Conservation (phyloP, 2,797 vertebrate genomes). For the Aldrovandia affinis region DNA sequence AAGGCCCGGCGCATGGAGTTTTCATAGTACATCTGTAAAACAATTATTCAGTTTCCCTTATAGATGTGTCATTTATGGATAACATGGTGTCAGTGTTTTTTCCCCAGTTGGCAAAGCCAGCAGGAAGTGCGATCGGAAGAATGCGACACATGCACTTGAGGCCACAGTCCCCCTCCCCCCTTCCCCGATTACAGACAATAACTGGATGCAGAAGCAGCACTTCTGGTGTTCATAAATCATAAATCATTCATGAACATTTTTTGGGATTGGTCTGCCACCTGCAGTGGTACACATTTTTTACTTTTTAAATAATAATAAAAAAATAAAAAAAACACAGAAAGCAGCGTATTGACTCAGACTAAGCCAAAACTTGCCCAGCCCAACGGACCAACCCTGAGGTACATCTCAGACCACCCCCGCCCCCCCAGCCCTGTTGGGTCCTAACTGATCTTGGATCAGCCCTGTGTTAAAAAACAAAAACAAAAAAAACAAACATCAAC, state of each 20-base stretch:
- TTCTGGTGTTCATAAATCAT: constrained; percentile 3
- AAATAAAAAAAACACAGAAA: too few species aligned
- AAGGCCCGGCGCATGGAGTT: background rate
- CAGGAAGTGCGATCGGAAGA: background rate
- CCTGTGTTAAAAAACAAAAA: too few species aligned
- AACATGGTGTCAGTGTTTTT: background rate
- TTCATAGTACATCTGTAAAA: background rate
- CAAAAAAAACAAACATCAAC: too few species aligned
- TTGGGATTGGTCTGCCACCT: background rate
- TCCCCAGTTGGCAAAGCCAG: background rate
- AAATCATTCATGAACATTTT: background rate
- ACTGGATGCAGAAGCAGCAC: constrained; percentile 11
- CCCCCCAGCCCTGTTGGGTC: background rate
- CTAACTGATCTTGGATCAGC: background rate
- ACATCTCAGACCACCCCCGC: background rate
- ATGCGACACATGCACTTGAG: background rate
- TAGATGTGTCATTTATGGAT: background rate
- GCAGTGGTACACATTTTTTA: background rate
- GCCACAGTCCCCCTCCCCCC: background rate
- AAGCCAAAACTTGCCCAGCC: background rate
- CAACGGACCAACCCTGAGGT: background rate
- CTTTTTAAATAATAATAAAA: background rate
- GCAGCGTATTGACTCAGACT: background rate
- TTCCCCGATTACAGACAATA: background rate
- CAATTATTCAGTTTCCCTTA: background rate